Evolutionary conservation across 2,888 invertebrate genomes (phyloP), one percentile per base, ranked within the genome.

Genomic region (Stratiomys singularior): DNA sequence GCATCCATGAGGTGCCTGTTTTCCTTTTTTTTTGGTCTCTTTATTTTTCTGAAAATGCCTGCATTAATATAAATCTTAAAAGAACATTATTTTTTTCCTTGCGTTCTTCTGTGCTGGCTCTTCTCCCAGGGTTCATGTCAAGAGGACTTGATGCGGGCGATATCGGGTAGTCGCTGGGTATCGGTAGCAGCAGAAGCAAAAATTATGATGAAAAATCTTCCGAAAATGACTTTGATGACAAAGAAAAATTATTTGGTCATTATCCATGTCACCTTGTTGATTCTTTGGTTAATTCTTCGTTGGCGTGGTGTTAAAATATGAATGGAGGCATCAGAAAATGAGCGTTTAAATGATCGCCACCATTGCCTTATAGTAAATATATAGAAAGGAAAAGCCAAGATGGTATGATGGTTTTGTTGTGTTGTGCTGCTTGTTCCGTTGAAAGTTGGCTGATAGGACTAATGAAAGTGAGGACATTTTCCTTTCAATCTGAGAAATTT

Each of bases 171-270:
- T n/a, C n/a, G n/a, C n/a, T n/a, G n/a, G n/a, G n/a, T n/a, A n/a
- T n/a, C n/a, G n/a, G 37, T 37, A 37, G 37, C 5, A 37, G 3
- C 37, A 37, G 37, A 52, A 18, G 52, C 18, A 27, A 25, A 69
- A 69, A 69, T 69, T 69, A 46, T 69, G 47, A 69, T 69, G 69
- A 69, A 69, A 69, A 69, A 69, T 69, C 69, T 69, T 25, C 47
- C 11, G 30, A 25, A 69, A 69, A 69, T 69, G 46, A 69, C 69
- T 69, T 69, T 69, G 69, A 69, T 69, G 69, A 69, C 69, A 69
- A 69, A 69, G 69, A 69, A 69, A 69, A 69, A 69, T 69, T 69
- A 69, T 69, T 69, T 69, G 69, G 69, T 69, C 69, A 69, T 69
- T 69, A 69, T 47, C 69, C 69, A 46, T 47, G 69, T 69, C 69